These are phyloP conservation scores for Cinara cedri DNA, from an alignment of 2,888 invertebrate genomes.

Conservation along the genomic window DNA sequence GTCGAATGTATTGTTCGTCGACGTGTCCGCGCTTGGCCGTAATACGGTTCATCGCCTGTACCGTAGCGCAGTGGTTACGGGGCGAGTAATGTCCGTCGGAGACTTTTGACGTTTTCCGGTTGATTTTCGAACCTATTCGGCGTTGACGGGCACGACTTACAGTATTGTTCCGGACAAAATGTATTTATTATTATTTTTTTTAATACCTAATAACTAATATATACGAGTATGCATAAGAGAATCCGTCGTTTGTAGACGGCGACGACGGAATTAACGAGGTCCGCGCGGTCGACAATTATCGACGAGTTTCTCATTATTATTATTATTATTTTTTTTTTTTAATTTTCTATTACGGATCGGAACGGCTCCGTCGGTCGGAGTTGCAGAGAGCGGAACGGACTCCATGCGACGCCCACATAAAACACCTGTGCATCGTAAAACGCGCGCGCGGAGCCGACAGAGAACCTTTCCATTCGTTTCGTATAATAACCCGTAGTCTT, in stretches of 20 bases:
- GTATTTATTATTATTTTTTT: background rate
- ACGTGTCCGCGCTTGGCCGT: too few species aligned
- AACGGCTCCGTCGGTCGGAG: too few species aligned
- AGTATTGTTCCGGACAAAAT: background rate
- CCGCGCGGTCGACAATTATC: constrained; percentile 11
- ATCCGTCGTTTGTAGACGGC: background rate
- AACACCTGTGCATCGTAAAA: constrained; percentile 13
- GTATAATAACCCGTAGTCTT: background rate
- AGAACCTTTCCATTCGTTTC: background rate
- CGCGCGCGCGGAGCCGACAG: background rate
- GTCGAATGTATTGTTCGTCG: too few species aligned
- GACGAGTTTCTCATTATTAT: background rate
- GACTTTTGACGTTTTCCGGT: background rate
- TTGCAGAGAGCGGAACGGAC: background rate
- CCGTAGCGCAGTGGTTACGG: too few species aligned
- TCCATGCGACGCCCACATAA: constrained; percentile 31
- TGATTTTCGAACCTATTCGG: background rate
- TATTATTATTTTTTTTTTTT: background rate
- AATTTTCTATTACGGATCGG: constrained; percentile 2
- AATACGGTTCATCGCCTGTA: too few species aligned
- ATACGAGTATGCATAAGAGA: too few species aligned
- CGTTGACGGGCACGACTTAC: background rate
- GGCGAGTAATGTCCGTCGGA: too few species aligned
- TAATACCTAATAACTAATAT: too few species aligned
- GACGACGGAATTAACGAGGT: constrained; percentile 7